Conservation (phyloP, 37 sponge, comb jelly and placozoan genomes). For the Geodia barretti region DNA sequence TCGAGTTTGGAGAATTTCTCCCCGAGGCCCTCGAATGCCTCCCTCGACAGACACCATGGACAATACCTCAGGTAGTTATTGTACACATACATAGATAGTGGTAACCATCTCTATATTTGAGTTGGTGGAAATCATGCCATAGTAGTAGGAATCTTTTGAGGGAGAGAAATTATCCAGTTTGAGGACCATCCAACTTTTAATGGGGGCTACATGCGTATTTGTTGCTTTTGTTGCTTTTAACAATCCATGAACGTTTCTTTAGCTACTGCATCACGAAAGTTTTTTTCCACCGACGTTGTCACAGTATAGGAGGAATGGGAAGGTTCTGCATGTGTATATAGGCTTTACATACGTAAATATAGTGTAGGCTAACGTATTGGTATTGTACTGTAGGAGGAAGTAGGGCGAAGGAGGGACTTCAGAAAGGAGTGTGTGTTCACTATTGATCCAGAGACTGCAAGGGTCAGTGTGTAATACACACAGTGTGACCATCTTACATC, state of each 20-base stretch:
- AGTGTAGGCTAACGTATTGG: not conserved
- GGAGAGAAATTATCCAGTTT: no score
- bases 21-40: constrained; percentile 61
- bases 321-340: not conserved
- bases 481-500: not conserved
- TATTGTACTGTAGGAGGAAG: constrained; percentile 64
- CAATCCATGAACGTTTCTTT: no score
- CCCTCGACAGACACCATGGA: constrained; percentile 70
- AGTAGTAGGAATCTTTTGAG: no score
- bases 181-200: no score
- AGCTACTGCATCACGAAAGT: not conserved
- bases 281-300: not conserved
- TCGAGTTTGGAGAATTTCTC: constrained; percentile 65
- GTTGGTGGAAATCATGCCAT: no score
- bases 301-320: not conserved
- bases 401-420: constrained; percentile 67
- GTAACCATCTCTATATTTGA: no score
- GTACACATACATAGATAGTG: no score
- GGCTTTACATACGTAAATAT: no score
- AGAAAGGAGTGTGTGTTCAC: constrained; percentile 88
- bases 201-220: no score
- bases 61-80: constrained; percentile 75
- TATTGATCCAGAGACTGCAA: constrained; percentile 88
- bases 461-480: constrained; percentile 32
- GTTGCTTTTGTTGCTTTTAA: no score